Base-by-base conservation (phyloP, 2,797 vertebrate genomes). In the Ficedula albicollis region DNA sequence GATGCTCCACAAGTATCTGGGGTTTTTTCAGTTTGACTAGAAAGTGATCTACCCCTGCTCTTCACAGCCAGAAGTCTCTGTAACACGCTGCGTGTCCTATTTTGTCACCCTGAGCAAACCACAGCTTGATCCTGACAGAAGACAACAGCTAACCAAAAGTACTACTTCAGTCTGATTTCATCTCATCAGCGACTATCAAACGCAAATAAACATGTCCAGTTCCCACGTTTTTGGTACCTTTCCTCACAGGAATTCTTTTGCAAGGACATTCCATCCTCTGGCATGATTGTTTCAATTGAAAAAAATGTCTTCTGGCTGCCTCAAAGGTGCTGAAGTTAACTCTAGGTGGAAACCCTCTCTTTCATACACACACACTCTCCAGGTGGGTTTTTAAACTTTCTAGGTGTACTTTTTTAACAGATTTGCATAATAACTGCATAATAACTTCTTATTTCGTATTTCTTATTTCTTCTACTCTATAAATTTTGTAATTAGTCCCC, bases 221-320 rank as follows among this genome's bases (percentile, higher is more conserved):
- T 13, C 16, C 32, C 26, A 11, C 0, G 3, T 0, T 2, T 54
- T 46, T 58, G 21, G 17, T 54, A 51, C 34, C 17, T 72, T 75
- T 54, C 66, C 55, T 74, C 34, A 62, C 48, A 75, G 29, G 15
- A 39, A 34, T 52, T 44, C 41, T 77, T 91, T 43, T 43, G 18
- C 60, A 80, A 83, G 52, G 34, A n/a, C 22, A 25, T 64, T 67
- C 63, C 49, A 64, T 20, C 58, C 10, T 51, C 63, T 46, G 10
- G 5, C 0, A 0, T 10, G 8, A 5, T n/a, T 36, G 11, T 20
- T 79, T 22, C 72, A 34, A 18, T 8, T 29, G 21, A 66, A 56
- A 59, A 59, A 60, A 81, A 52, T 11, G 17, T 20, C 10, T 78
- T 82, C 17, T 86, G 29, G 5, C 18, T 69, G 23, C 32, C 59